These are phyloP conservation scores for Halictus quadricinctus DNA, from an alignment of 2,888 invertebrate genomes.

Conservation along the genomic window DNA sequence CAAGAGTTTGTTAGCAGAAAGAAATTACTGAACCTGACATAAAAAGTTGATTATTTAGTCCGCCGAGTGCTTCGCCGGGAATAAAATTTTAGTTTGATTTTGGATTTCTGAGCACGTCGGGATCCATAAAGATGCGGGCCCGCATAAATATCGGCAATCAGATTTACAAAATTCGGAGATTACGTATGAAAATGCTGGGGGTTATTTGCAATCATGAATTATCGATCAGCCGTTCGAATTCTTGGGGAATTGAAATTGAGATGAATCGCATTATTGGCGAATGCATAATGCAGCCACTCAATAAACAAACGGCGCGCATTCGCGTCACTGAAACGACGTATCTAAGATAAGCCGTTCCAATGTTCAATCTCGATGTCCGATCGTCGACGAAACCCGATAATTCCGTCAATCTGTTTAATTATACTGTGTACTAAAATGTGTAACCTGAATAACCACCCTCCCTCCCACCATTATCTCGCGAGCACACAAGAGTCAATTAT, in stretches of 20 bases:
- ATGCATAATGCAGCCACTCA: slow-evolving; percentile 49
- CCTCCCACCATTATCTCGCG: not conserved
- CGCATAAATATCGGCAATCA: not conserved
- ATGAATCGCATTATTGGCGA: slow-evolving; percentile 50
- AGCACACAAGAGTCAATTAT: not conserved
- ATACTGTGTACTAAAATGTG: slow-evolving; percentile 11
- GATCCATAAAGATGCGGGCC: not conserved
- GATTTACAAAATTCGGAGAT: not conserved
- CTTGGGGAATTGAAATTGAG: slow-evolving; percentile 40
- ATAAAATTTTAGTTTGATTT: not conserved
- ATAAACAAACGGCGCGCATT: slow-evolving; percentile 48
- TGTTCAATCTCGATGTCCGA: slow-evolving; percentile 32
- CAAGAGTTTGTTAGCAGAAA: not conserved
- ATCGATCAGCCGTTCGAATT: slow-evolving; percentile 40
- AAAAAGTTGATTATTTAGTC: not conserved
- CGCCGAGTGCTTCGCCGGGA: not conserved
- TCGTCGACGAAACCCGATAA: slow-evolving; percentile 17
- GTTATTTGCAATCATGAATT: slow-evolving; percentile 52
- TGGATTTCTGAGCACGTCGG: not conserved
- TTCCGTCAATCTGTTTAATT: slow-evolving; percentile 14
- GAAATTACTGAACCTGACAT: too few species aligned
- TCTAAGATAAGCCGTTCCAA: slow-evolving; percentile 36
- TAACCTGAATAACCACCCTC: not conserved
- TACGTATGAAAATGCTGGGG: not conserved
- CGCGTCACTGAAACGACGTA: slow-evolving; percentile 2